A percentile compares a stretch with the other conserved stretches of the same genome.
These are phyloP conservation scores for Rhincodon typus DNA, from an alignment of 2,797 vertebrate species.

Conservation along the genomic window DNA sequence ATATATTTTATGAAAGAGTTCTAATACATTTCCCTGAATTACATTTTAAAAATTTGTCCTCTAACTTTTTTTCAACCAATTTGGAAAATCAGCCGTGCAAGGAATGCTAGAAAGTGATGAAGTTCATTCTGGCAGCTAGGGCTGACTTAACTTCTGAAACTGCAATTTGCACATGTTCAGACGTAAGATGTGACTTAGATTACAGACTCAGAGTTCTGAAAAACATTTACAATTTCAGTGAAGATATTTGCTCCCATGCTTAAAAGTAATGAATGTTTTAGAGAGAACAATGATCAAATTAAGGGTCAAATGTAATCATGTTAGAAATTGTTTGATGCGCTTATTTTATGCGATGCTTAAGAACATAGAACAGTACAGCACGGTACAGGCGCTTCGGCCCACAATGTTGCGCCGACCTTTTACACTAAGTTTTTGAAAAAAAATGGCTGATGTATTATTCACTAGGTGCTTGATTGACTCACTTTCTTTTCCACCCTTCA, in stretches of 20 bases:
- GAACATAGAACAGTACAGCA: too few species aligned
- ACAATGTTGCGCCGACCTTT: too few species aligned
- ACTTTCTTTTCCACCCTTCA: neutral
- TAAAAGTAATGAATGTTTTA: neutral
- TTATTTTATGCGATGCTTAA: neutral
- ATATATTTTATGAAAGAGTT: neutral
- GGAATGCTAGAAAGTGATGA: neutral
- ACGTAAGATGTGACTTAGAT: neutral
- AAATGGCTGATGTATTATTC: neutral
- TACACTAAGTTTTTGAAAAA: neutral
- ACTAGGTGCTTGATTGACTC: neutral
- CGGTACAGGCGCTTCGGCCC: too few species aligned
- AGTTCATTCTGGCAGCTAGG: neutral
- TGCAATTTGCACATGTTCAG: neutral
- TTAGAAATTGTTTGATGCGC: neutral
- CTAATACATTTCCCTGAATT: neutral
- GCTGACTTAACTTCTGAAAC: neutral
- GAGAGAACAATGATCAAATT: neutral
- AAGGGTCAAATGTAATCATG: neutral
- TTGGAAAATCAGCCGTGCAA: neutral
- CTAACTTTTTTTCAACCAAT: neutral
- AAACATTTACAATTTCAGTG: neutral
- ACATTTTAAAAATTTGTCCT: neutral
- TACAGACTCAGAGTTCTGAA: neutral
- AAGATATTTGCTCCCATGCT: neutral